Evolutionary conservation across 2,113 vertebrate species (phyloP), one percentile per base, ranked within the genome.

Genomic region (Scomber japonicus): DNA sequence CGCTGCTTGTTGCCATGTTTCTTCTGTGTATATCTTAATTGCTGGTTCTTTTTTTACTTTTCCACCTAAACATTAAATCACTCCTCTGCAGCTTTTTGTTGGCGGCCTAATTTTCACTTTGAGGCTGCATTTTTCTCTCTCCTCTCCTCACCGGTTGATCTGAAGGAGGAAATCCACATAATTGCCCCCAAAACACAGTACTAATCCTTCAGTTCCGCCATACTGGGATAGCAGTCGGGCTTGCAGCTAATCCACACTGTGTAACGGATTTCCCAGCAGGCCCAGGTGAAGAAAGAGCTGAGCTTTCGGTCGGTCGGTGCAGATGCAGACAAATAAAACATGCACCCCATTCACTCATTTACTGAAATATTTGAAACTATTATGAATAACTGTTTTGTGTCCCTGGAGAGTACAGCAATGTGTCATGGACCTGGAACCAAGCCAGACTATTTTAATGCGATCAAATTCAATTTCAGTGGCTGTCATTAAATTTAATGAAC

Each of bases 91-190:
- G 86, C 35, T 68, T 81, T 81, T 81, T 77, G 70, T 63, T 17
- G 49, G 49, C 24, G 16, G 44, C 84, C 79, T 85, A 30, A 76
- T 75, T 90, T 89, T 66, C 60, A 62, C 65, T 85, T 44, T 27
- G 54, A 80, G 79, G 67, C 70, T 66, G 71, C 63, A 48, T 70
- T 83, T 73, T 68, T 69, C 56, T 55, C 51, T 19, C 56, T 51
- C 40, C 56, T 31, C 27, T 59, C 35, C 45, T 72, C 48, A 57
- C 27, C 73, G 31, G 17, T 21, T 86, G 68, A 88, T 86, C 80
- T 80, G 71, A 84, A 73, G 73, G 27, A 86, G 85, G 76, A 91
- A 92, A 92, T 91, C 91, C 91, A 88, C 81, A 85, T 91, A 92
- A 92, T 89, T 93, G 82, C 84, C 82, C 81, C 87, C 85, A 86